Evolutionary conservation across 2,113 vertebrate genomes (phyloP).

Genomic region (Nycticorax nycticorax): DNA sequence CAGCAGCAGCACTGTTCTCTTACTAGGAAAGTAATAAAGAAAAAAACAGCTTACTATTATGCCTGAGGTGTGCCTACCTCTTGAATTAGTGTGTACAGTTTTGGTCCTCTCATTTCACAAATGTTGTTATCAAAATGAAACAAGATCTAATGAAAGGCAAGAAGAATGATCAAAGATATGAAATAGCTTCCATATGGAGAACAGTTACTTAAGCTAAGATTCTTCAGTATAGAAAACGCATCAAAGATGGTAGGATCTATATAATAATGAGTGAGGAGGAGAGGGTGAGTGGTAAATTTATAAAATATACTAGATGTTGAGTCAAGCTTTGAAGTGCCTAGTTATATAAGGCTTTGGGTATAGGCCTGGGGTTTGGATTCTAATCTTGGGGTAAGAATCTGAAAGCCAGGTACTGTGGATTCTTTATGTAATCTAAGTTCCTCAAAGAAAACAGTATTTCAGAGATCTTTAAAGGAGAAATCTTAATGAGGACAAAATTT

Average conservation of each 20-base stretch:
- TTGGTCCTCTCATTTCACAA: background rate
- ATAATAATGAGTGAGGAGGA: background rate
- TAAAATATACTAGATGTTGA: background rate
- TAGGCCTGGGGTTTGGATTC: background rate
- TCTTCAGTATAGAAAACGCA: background rate
- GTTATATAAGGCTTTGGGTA: background rate
- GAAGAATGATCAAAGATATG: background rate
- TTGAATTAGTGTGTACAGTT: background rate
- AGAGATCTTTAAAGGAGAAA: background rate
- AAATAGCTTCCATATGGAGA: background rate
- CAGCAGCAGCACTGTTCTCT: background rate
- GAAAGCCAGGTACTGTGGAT: background rate
- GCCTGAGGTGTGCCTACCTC: background rate
- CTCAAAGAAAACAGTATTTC: background rate
- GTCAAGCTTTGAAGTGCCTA: background rate
- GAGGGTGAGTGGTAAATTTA: background rate
- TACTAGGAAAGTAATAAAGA: background rate
- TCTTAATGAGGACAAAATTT: background rate
- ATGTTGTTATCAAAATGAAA: background rate
- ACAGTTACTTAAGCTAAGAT: background rate
- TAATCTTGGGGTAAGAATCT: background rate
- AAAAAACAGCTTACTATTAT: background rate
- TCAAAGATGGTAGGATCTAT: background rate
- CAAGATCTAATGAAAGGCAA: background rate
- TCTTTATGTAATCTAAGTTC: background rate